phyloP scores from a whole-genome alignment of 1,140 invertebrate species.

The Brachionus koreanus region DNA sequence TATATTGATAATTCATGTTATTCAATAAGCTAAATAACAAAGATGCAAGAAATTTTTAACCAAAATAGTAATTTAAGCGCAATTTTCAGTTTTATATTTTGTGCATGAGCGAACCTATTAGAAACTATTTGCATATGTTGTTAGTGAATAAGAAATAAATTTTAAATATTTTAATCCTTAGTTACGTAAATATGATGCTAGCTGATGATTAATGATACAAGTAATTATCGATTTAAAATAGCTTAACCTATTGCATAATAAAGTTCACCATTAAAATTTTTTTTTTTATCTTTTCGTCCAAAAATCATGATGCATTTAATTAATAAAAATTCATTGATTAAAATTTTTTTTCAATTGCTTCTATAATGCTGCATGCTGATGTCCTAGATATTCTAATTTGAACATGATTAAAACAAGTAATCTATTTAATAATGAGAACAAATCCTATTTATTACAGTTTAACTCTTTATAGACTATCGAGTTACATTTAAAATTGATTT shows the following conservation, averaged over 20 bases:
- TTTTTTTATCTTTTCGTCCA: no score
- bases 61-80: background rate
- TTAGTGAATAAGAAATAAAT: background rate
- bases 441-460: background rate
- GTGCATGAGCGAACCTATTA: background rate
- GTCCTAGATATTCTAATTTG: background rate
- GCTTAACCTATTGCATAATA: background rate
- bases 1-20: no score
- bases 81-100: background rate
- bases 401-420: background rate
- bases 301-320: background rate
- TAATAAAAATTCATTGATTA: no score
- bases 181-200: background rate
- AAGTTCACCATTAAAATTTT: background rate
- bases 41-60: background rate
- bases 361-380: no score
- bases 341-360: no score
- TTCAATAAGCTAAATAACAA: no score
- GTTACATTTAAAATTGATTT: background rate
- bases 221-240: background rate
- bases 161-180: background rate
- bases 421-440: background rate
- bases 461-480: background rate
- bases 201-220: constrained; percentile 7
- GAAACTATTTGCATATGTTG: background rate